Conservation (phyloP, 2,888 invertebrate species). For the Drosophila longiperda region DNA sequence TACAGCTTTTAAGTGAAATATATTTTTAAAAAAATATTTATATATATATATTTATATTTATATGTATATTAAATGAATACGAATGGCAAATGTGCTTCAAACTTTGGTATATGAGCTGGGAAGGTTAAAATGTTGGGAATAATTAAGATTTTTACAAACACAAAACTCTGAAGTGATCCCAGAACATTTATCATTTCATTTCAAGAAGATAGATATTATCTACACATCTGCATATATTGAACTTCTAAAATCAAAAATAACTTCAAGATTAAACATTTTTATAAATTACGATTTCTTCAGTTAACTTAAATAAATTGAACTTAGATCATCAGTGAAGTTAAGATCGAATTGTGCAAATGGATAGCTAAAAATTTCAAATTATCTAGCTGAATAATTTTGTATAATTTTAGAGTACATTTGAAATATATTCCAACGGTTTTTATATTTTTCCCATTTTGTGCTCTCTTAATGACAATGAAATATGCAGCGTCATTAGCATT, state of each 20-base stretch:
- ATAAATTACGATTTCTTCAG: not conserved
- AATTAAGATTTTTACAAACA: not conserved
- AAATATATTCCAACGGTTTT: conserved; percentile 48
- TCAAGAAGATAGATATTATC: not conserved
- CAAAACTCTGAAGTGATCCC: not conserved
- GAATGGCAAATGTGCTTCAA: not conserved
- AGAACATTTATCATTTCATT: not conserved
- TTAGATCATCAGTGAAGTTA: not conserved
- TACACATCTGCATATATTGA: not conserved
- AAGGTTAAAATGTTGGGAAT: not conserved
- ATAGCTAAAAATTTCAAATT: not conserved
- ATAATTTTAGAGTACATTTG: conserved; percentile 11
- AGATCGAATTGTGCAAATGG: not conserved
- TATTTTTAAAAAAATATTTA: conserved; percentile 18
- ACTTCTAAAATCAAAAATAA: not conserved
- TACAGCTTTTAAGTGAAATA: conserved; percentile 32
- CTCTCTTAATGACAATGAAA: conserved; percentile 55
- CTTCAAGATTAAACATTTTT: too few relatives aligned
- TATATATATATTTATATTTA: conserved; percentile 1
- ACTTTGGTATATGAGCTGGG: not conserved
- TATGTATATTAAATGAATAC: not conserved
- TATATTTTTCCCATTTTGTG: conserved; percentile 6
- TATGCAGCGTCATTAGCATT: conserved; percentile 68
- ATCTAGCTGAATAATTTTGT: not conserved
- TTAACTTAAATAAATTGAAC: not conserved